Evolutionary conservation across 30 jellyfish, hydroid and myxozoan genomes (phyloP), one percentile per base, ranked within the genome.

Genomic region (Morbakka virulenta): DNA sequence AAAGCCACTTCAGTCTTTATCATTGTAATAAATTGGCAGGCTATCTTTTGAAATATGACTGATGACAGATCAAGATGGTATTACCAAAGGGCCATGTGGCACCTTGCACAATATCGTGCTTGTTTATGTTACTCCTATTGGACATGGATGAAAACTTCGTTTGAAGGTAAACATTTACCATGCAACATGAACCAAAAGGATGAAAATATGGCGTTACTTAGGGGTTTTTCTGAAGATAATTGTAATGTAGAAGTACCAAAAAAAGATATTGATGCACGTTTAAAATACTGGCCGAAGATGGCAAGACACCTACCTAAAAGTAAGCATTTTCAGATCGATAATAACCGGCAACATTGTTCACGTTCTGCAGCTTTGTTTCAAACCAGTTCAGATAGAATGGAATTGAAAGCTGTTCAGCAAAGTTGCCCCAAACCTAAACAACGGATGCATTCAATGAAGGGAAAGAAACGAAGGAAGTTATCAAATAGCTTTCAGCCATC

Each of bases 11-110:
- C n/a, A n/a, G n/a, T n/a, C n/a, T n/a, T n/a, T n/a, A n/a, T n/a
- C n/a, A n/a, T n/a, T n/a, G n/a, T n/a, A n/a, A n/a, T n/a, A n/a
- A n/a, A n/a, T n/a, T n/a, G n/a, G n/a, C n/a, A n/a, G n/a, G n/a
- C n/a, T n/a, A 6, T 17, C 57, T 41, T 41, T 6, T 6, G 57
- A 41, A 41, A 6, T 41, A 41, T 41, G 17, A 41, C 17, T 41
- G 9, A 41, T 6, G 57, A 17, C 57, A 41, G 57, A 41, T 6
- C 57, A 41, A 41, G 17, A 41, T 63, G 35, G 57, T 67, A 67
- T 49, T 67, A 27, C 32, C 79, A 67, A 20, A 32, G 27, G 2
- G 57, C 57, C 13, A 67, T 67, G 71, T 67, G 79, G 79, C 79
- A 67, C 14, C 35, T 36, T 53, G 24, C 66, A 17, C 32, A 67